Percentiles rank a stretch among this genome's conserved stretches.
phyloP scores from a whole-genome alignment of 1,140 invertebrate genomes.

The Temnothorax nylanderi region DNA sequence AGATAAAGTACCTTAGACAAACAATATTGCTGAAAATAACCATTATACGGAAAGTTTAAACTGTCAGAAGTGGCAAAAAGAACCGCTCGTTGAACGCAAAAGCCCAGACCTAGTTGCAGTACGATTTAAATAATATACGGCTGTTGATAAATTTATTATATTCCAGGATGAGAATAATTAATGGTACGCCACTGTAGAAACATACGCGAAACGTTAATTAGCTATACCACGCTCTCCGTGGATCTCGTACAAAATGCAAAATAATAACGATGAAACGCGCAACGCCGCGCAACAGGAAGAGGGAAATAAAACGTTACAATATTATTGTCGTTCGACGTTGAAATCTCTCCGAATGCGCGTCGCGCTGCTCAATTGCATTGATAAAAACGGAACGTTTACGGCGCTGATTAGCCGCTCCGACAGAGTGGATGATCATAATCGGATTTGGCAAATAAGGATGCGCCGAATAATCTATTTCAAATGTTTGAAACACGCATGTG shows the following conservation, averaged over 20 bases:
- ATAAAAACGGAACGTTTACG: conserved; percentile 29
- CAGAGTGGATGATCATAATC: conserved; percentile 27
- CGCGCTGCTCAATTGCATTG: conserved; percentile 14
- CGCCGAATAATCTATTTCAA: neutral
- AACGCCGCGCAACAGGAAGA: neutral
- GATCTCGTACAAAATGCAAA: conserved; percentile 43
- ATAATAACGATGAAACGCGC: conserved; percentile 49
- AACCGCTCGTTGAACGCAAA: neutral
- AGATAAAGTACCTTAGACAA: neutral
- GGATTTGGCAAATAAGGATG: conserved; percentile 34
- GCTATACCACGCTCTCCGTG: conserved; percentile 16
- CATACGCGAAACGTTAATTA: conserved; percentile 49
- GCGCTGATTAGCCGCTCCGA: conserved; percentile 14
- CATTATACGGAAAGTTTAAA: neutral
- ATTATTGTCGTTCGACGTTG: conserved; percentile 8
- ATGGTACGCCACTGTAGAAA: neutral
- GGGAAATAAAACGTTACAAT: conserved; percentile 36
- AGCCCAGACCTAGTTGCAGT: conserved; percentile 11
- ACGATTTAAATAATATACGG: conserved; percentile 52
- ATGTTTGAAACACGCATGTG: neutral
- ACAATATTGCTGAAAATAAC: neutral
- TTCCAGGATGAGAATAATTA: conserved; percentile 39
- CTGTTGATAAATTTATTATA: conserved; percentile 54
- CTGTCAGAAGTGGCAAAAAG: neutral
- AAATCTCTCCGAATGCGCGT: conserved; percentile 9